Percentiles rank a stretch among this genome's conserved stretches.
These are phyloP conservation scores for Onthophagus sagittarius DNA, from an alignment of 2,888 invertebrate genomes.

Conservation along the genomic window DNA sequence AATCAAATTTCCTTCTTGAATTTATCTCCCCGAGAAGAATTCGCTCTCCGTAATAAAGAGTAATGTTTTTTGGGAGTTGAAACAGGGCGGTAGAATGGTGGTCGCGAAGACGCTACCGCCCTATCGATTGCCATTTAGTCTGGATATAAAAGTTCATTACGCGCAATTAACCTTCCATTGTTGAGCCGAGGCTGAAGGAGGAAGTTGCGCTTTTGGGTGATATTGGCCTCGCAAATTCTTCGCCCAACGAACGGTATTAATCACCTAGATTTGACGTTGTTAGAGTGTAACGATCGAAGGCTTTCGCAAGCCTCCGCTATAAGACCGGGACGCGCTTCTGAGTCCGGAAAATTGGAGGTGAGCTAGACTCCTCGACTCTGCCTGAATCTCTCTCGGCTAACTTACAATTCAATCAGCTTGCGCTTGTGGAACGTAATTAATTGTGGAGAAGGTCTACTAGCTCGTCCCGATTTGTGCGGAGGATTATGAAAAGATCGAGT, in stretches of 20 bases:
- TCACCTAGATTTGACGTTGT: background rate
- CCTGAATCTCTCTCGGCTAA: background rate
- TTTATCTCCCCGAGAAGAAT: background rate
- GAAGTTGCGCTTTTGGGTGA: background rate
- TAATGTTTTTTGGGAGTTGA: background rate
- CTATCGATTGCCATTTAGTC: background rate
- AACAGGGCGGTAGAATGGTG: background rate
- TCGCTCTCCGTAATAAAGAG: background rate
- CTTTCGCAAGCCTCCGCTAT: background rate
- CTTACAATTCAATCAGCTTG: background rate
- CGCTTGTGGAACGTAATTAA: background rate
- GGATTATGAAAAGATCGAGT: background rate
- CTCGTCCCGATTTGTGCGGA: background rate
- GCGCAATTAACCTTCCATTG: slow-evolving; percentile 7
- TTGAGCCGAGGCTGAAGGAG: background rate
- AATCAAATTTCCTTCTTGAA: background rate
- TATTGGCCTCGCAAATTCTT: background rate
- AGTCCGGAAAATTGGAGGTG: background rate
- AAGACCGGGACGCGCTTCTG: background rate
- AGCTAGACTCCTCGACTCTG: background rate
- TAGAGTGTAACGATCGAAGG: background rate
- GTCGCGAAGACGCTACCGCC: background rate
- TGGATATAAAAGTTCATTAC: slow-evolving; percentile 11
- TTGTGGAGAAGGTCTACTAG: background rate
- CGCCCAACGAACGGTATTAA: background rate